Evolutionary conservation across 2,888 invertebrate species (phyloP).

Genomic region (Cryptocephalus primarius): DNA sequence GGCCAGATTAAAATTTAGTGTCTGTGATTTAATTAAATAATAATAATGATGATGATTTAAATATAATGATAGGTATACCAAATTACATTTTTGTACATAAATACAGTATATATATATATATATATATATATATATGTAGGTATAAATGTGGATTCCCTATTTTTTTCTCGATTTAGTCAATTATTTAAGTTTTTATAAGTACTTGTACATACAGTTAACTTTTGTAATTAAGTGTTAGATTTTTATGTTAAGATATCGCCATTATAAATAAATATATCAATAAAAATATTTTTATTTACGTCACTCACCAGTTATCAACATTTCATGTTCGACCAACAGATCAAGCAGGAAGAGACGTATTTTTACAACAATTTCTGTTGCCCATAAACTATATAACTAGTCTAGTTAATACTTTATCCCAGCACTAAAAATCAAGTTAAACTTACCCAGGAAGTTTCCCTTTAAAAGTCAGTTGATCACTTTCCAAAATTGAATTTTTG

Average conservation of each 20-base stretch:
- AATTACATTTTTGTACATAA: slow-evolving; percentile 17
- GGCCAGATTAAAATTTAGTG: slow-evolving; percentile 35
- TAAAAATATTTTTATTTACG: not conserved
- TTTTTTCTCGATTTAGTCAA: slow-evolving; percentile 27
- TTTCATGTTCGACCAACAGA: too few relatives aligned
- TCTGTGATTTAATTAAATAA: slow-evolving; percentile 36
- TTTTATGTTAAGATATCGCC: slow-evolving; percentile 27
- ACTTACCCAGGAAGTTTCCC: too few relatives aligned
- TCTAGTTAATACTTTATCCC: too few relatives aligned
- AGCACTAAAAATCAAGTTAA: too few relatives aligned
- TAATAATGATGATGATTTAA: not conserved
- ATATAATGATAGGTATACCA: slow-evolving; percentile 20
- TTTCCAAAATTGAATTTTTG: too few relatives aligned
- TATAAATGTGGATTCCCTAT: slow-evolving; percentile 24
- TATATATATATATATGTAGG: slow-evolving; percentile 1
- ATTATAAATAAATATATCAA: slow-evolving; percentile 22
- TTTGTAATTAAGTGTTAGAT: slow-evolving; percentile 33
- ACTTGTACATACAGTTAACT: slow-evolving; percentile 33
- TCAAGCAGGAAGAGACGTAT: too few relatives aligned
- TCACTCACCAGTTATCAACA: too few relatives aligned
- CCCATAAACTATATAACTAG: too few relatives aligned
- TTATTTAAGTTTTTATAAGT: slow-evolving; percentile 26
- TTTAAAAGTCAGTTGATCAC: too few relatives aligned
- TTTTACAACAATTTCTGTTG: too few relatives aligned
- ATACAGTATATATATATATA: slow-evolving; percentile 13